Base-by-base conservation (phyloP, 2,113 vertebrate genomes). In the Cryptoleucopteryx plumbea region DNA sequence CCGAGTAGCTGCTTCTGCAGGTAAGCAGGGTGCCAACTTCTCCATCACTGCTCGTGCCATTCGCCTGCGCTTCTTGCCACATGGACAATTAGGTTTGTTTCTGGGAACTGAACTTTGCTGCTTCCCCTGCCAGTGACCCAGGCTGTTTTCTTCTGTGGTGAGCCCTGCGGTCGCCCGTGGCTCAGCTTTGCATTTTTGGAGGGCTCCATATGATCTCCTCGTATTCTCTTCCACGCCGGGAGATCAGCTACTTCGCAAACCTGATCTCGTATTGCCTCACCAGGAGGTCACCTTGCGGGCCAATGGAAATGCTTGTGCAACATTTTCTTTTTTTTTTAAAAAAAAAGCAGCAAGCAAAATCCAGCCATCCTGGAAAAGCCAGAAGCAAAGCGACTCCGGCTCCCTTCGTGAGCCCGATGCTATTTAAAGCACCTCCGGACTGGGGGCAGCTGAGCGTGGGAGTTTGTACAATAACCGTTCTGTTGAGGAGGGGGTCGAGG, bases 341-440 rank as follows among this genome's bases (percentile, higher is more conserved):
- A 31, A 56, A 42, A 58, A 67, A 22, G 18, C 65, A 90, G 27
- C 59, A 59, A 80, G 68, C 38, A 66, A 93, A 94, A 29, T 34
- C 17, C 79, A 91, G 40, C 82, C 59, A 43, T 89, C 32, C 80
- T 94, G 93, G 23, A 90, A 82, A 42, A 84, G 93, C 67, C 80
- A 91, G 88, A 89, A 97, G 87, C 92, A 77, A 90, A 92, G 81
- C 27, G 45, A 71, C 47, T 84, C 26, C 79, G 61, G 50, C 72
- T 86, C 56, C 29, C 45, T 77, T 82, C 14, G 12, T 10, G 52
- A 94, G 47, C 50, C 47, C 0, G 34, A 40, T 92, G 96, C 94
- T 98, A 97, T 97, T 97, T 97, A 95, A 97, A 95, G 96, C 68
- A 67, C 10, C 23, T 66, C 77, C 2, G 5, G 95, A 58, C 31